Evolutionary conservation across 2,113 vertebrate species (phyloP), one percentile per base, ranked within the genome.

Genomic region (Oceanites oceanicus): DNA sequence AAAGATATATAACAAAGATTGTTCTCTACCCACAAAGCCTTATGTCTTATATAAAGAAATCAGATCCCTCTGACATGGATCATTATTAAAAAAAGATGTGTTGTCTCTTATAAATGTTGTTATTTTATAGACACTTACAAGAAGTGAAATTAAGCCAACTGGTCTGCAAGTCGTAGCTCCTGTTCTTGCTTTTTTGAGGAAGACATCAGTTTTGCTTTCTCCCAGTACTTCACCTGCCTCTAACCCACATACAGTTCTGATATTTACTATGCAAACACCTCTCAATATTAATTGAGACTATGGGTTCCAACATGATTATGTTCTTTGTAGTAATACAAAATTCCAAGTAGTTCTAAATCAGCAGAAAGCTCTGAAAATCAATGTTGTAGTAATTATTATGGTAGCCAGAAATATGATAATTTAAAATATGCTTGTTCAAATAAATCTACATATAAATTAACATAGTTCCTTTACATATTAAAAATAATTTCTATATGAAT

Each of bases 231-330:
- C 82, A 78, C 20, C 81, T 81, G 55, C 68, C 65, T 85, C 47
- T 72, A 75, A n/a, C 16, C 2, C 44, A 40, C 49, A 55, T 8
- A 36, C 18, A 25, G 27, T 7, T 72, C 47, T 78, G 70, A 66
- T 71, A 78, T 92, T 95, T 95, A 66, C 91, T 86, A 23, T 59
- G 71, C 56, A 96, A 95, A 90, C 56, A 86, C 16, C 45, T 55
- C 58, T 72, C 79, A 82, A 7, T 14, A 79, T 82, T 78, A 88
- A 90, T 50, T 7, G 1, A 75, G 47, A 32, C 40, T 70, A 7
- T 2, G 22, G 29, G 11, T 63, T 66, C 78, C 82, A 80, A 32
- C 16, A 15, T 14, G 9, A 81, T 50, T 59, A 44, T 9, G 2
- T 40, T 66, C 40, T 77, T 52, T 27, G 27, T 27, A 74, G 21